Evolutionary conservation across 2,797 vertebrate genomes (phyloP), one percentile per base, ranked within the genome.

Genomic region (Triplophysa bombifrons): DNA sequence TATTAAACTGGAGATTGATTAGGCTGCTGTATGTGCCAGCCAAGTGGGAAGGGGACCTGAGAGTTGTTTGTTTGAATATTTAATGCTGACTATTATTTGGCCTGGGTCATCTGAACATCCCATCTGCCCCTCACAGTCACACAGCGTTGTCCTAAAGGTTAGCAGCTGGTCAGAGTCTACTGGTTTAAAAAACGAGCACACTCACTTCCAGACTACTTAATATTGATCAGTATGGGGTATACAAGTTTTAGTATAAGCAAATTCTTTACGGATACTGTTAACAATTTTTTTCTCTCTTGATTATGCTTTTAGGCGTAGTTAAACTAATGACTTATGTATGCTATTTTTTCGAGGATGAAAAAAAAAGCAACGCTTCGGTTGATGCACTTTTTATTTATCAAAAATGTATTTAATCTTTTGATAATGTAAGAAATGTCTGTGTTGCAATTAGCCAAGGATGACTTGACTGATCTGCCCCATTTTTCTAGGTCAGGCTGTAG

Each of bases 21-120:
- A 60, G 27, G 3, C 7, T 34, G 55, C 8, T 44, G 20, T 71
- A 3, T 25, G 20, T 58, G 20, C n/a, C 55, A 58, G 55, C 20
- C 10, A 38, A 72, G 51, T 58, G 20, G 63, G 6, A 72, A 66
- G 7, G 16, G 30, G 75, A 41, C 27, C 60, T 51, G 56, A 17
- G 25, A 56, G 30, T 74, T 48, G 64, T 74, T 78, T 78, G 70
- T 44, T 73, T 82, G 63, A 78, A 78, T 82, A 78, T 82, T 82
- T 77, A 34, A 82, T 82, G 75, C 53, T 82, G 53, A n/a, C 12
- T 46, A 48, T 78, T 50, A 65, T 77, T 76, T 66, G 74, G 73
- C 61, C 51, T 41, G 12, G 51, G 68, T 77, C 30, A 34, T 77
- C 38, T 77, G 69, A 73, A 30, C 41, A 66, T 41, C 53, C 80